Evolutionary conservation across 2,888 invertebrate species (phyloP).

Genomic region (Xestobium rufovillosum): DNA sequence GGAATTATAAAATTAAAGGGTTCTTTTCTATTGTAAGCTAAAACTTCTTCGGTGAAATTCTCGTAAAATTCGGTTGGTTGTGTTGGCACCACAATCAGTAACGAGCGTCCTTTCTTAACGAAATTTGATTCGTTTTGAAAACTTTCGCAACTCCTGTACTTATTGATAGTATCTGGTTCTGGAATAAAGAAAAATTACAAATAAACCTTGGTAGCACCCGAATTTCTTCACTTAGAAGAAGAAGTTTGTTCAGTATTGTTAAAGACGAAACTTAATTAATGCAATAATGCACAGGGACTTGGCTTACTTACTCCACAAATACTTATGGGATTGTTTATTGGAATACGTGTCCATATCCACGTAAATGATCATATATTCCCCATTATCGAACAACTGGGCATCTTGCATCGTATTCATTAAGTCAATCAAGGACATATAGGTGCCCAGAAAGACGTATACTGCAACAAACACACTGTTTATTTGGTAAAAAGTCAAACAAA

Average conservation of each 20-base stretch:
- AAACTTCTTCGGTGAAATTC: slow-evolving; percentile 72
- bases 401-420: slow-evolving; percentile 91
- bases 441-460: slow-evolving; percentile 94
- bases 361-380: slow-evolving; percentile 92
- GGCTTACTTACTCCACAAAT: slow-evolving; percentile 61
- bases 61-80: slow-evolving; percentile 68
- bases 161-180: slow-evolving; percentile 51
- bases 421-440: slow-evolving; percentile 75
- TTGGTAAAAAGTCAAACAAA: neutral
- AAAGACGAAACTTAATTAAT: no score
- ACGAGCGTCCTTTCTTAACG: slow-evolving; percentile 65
- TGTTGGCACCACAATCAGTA: slow-evolving; percentile 83
- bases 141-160: slow-evolving; percentile 53
- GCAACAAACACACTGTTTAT: slow-evolving; percentile 44
- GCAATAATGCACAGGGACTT: slow-evolving; percentile 4
- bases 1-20: slow-evolving; percentile 77
- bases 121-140: slow-evolving; percentile 51
- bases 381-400: slow-evolving; percentile 76
- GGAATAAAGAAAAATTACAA: slow-evolving; percentile 9
- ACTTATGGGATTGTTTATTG: slow-evolving; percentile 64
- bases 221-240: no score
- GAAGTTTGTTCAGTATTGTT: no score
- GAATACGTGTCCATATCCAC: slow-evolving; percentile 89
- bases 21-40: slow-evolving; percentile 64
- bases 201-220: neutral